Percentiles rank a stretch among this genome's conserved stretches.
Evolutionary conservation across 2,113 vertebrate species (phyloP).

Genomic region (Myiozetetes cayanensis): DNA sequence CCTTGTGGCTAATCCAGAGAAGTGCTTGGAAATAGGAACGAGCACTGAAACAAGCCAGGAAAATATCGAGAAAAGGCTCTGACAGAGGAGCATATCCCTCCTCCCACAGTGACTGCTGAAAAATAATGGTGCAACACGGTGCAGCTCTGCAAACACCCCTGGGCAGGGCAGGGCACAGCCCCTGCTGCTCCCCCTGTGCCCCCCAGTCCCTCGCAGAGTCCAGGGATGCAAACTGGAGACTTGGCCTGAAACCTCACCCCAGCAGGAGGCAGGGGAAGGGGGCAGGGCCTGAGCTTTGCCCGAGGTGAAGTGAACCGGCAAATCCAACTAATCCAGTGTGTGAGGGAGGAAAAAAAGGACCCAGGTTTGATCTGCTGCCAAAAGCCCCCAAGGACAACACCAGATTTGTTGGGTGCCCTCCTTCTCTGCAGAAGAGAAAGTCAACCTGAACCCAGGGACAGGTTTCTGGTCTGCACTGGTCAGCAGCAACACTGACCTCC

Average conservation of each 20-base stretch:
- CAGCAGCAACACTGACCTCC: neutral
- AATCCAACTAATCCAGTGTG: neutral
- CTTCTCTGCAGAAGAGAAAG: neutral
- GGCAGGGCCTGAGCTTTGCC: neutral
- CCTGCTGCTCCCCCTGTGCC: neutral
- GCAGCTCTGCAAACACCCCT: neutral
- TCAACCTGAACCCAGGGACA: neutral
- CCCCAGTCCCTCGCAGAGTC: accelerated
- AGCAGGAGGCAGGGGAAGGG: neutral
- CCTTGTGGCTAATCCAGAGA: constrained; percentile 66
- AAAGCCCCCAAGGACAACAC: neutral
- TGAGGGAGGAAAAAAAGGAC: neutral
- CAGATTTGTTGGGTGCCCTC: neutral
- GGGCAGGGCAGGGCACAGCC: neutral
- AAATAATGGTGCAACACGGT: neutral
- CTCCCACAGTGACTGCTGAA: neutral
- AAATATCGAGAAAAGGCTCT: neutral
- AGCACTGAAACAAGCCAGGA: neutral
- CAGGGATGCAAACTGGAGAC: neutral
- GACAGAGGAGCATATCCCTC: neutral
- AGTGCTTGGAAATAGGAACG: constrained; percentile 4
- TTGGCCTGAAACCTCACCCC: neutral
- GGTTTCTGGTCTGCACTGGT: neutral
- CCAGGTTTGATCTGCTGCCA: neutral
- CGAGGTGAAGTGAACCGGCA: neutral